Conservation (phyloP, 1,140 invertebrate species). For the Drosophila pectinifera region DNA sequence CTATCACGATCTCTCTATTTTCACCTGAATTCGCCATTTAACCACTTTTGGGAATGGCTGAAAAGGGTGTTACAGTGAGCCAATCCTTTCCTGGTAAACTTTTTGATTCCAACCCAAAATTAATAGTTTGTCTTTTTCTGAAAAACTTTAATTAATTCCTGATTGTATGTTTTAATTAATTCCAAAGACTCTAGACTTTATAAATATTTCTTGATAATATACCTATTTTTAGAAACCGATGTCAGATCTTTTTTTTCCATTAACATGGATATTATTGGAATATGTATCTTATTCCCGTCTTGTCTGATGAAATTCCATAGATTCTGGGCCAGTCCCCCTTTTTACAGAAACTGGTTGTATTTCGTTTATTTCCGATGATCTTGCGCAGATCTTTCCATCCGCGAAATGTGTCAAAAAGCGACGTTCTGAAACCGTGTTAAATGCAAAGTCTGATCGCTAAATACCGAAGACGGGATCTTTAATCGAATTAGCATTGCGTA, state of each 20-base stretch:
- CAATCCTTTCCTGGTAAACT: slow-evolving; percentile 4
- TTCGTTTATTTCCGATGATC: slow-evolving; percentile 1
- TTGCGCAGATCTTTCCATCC: slow-evolving; percentile 11
- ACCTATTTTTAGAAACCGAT: neutral
- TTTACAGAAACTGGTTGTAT: slow-evolving; percentile 31
- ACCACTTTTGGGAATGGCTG: slow-evolving; percentile 2
- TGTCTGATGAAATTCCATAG: slow-evolving; percentile 2
- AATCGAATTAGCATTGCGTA: slow-evolving; percentile 72
- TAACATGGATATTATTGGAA: neutral
- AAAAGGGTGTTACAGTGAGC: neutral
- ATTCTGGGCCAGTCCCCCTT: slow-evolving; percentile 15
- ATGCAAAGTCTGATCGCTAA: slow-evolving; percentile 50
- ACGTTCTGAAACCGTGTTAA: slow-evolving; percentile 51
- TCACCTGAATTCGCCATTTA: neutral
- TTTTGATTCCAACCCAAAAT: neutral
- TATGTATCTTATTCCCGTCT: slow-evolving; percentile 4
- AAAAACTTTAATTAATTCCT: neutral
- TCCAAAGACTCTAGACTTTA: too few species aligned
- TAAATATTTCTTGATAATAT: neutral
- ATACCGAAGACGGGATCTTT: slow-evolving; percentile 46
- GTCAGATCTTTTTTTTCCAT: neutral
- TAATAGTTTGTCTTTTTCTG: neutral
- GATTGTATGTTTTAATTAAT: neutral
- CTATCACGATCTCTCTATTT: neutral
- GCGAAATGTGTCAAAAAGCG: slow-evolving; percentile 52